A percentile compares a stretch with the other conserved stretches of the same genome.
Evolutionary conservation across 2,797 vertebrate genomes (phyloP).

Genomic region (Aselliscus stoliczkanus): DNA sequence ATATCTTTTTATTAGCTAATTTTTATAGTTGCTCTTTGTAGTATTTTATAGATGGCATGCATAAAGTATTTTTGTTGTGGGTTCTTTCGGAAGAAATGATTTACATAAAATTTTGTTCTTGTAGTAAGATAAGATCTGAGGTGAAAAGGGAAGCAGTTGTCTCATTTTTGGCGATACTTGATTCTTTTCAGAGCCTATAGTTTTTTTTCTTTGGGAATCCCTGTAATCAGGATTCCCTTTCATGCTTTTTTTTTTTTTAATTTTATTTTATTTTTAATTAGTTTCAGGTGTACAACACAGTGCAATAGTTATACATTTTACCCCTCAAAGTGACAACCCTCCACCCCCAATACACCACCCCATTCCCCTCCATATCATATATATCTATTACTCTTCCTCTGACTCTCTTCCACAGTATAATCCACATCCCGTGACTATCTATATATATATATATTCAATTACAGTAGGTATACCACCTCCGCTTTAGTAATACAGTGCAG

Average conservation of each 20-base stretch:
- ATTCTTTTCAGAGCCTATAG: not conserved
- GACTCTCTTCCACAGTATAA: too few species aligned
- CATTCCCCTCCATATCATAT: too few species aligned
- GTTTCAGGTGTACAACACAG: too few species aligned
- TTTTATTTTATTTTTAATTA: too few species aligned
- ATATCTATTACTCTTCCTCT: too few species aligned
- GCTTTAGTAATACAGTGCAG: too few species aligned
- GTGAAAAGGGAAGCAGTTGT: not conserved
- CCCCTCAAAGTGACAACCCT: too few species aligned
- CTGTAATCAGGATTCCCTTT: not conserved
- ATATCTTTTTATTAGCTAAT: not conserved
- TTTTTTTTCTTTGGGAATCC: not conserved
- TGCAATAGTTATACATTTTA: too few species aligned
- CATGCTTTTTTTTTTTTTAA: not conserved
- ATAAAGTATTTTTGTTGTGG: not conserved
- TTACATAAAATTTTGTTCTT: not conserved
- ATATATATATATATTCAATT: too few species aligned
- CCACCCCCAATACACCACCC: too few species aligned
- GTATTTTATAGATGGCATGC: not conserved
- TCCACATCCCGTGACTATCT: too few species aligned
- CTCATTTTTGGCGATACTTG: not conserved
- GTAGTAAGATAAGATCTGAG: not conserved
- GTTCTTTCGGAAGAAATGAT: not conserved
- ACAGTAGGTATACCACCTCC: too few species aligned
- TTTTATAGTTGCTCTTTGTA: not conserved